These are phyloP conservation scores for Melipona bicolor DNA, from an alignment of 2,888 invertebrate species.

Conservation along the genomic window DNA sequence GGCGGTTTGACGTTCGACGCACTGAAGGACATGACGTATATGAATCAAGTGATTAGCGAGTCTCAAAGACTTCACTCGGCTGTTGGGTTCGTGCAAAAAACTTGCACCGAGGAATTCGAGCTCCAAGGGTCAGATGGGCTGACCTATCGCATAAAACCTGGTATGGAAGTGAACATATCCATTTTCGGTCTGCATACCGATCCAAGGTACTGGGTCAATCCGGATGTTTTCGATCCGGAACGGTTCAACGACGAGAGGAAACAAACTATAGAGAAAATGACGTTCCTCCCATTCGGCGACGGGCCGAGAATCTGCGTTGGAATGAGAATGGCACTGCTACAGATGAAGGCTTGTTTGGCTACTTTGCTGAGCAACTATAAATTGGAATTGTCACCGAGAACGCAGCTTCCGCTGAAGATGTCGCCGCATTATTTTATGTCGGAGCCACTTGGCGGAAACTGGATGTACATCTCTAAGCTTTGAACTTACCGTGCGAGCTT, in stretches of 20 bases:
- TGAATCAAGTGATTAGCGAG: slow-evolving; percentile 84
- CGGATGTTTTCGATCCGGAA: slow-evolving; percentile 73
- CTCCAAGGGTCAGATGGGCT: slow-evolving; percentile 74
- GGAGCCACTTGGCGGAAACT: slow-evolving; percentile 59
- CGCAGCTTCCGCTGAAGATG: slow-evolving; percentile 52
- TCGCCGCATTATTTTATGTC: background rate
- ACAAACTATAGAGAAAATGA: slow-evolving; percentile 58
- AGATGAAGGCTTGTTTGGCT: slow-evolving; percentile 67
- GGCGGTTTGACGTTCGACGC: slow-evolving; percentile 84
- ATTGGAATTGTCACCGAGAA: slow-evolving; percentile 69
- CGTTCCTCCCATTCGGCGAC: slow-evolving; percentile 75
- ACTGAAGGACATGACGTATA: slow-evolving; percentile 85
- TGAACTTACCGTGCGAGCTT: background rate
- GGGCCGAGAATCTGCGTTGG: slow-evolving; percentile 78
- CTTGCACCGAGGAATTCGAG: slow-evolving; percentile 66
- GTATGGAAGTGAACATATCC: slow-evolving; percentile 62
- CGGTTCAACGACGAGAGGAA: slow-evolving; percentile 71
- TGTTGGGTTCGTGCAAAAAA: slow-evolving; percentile 53
- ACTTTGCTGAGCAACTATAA: slow-evolving; percentile 64
- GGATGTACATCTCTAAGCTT: slow-evolving; percentile 54
- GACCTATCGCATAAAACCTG: slow-evolving; percentile 62
- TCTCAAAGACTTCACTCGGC: slow-evolving; percentile 66
- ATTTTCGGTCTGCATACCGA: slow-evolving; percentile 64
- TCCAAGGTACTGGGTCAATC: slow-evolving; percentile 68
- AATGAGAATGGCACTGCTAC: slow-evolving; percentile 71